Conservation (phyloP, 1,140 invertebrate genomes). For the Drosophila pseudoananassae region DNA sequence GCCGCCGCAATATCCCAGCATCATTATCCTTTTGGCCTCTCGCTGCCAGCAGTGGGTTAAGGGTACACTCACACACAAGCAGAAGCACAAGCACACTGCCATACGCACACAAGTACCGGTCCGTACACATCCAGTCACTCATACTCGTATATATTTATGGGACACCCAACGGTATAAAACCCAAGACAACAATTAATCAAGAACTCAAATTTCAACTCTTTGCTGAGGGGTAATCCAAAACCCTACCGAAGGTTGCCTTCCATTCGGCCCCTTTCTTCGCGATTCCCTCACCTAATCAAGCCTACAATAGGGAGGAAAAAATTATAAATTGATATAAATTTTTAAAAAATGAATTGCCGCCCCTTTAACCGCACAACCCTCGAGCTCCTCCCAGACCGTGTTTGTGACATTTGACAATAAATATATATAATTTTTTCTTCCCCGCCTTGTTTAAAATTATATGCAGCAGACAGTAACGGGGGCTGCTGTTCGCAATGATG, state of each 20-base stretch:
- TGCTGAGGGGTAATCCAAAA: conserved; percentile 41
- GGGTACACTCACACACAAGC: conserved; percentile 14
- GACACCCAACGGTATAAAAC: conserved; percentile 31
- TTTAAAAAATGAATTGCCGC: conserved; percentile 71
- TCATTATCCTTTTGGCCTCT: conserved; percentile 48
- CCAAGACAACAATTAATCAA: conserved; percentile 60
- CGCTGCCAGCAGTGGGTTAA: conserved; percentile 38
- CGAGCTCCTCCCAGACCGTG: conserved; percentile 26
- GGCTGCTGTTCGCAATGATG: conserved; percentile 62
- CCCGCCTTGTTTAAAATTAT: conserved; percentile 52
- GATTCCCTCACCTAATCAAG: conserved; percentile 65
- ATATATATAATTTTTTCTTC: conserved; percentile 45
- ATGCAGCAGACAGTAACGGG: conserved; percentile 39
- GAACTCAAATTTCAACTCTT: conserved; percentile 58
- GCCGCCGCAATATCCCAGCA: conserved; percentile 44
- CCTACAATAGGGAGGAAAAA: conserved; percentile 56
- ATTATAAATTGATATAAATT: conserved; percentile 81
- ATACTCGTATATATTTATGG: conserved; percentile 12
- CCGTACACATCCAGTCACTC: not conserved
- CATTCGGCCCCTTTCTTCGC: conserved; percentile 7
- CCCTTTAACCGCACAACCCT: conserved; percentile 6
- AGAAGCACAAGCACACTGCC: conserved; percentile 1
- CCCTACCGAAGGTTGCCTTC: conserved; percentile 2
- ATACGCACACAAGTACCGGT: conserved; percentile 10
- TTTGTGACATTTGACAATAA: conserved; percentile 78